phyloP scores from a whole-genome alignment of 2,888 invertebrate species.

The Rotaria macrura region DNA sequence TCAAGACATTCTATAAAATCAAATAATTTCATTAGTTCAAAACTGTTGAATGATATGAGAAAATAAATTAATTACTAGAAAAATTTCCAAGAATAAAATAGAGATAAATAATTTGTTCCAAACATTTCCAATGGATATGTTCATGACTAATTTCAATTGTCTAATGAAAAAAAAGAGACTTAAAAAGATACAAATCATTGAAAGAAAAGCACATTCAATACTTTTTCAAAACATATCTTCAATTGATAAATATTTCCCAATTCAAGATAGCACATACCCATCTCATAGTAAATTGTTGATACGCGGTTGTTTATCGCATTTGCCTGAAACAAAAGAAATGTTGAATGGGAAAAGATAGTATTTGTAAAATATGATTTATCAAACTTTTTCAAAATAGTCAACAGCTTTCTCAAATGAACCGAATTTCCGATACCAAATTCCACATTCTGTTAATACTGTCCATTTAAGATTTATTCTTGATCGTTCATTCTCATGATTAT shows the following conservation, averaged over 20 bases:
- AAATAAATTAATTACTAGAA: not conserved
- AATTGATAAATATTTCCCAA: not conserved
- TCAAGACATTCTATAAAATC: not conserved
- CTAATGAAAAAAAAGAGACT: not conserved
- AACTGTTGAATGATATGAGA: too few species aligned
- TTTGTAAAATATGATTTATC: too few species aligned
- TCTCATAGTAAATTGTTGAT: not conserved
- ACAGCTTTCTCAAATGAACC: not conserved
- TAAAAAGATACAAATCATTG: not conserved
- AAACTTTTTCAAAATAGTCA: not conserved
- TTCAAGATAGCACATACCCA: slow-evolving; percentile 4
- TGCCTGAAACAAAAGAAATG: not conserved
- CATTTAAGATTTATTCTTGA: not conserved
- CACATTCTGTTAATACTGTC: not conserved
- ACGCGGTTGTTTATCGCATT: not conserved
- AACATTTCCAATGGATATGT: slow-evolving; percentile 1
- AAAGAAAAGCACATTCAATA: not conserved
- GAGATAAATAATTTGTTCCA: not conserved
- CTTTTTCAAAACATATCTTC: slow-evolving; percentile 14
- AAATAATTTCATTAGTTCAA: too few species aligned
- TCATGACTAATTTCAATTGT: not conserved
- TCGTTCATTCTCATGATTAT: not conserved
- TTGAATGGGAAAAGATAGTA: too few species aligned
- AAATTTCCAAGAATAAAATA: not conserved
- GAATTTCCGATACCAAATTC: not conserved